These are phyloP conservation scores for Plectropomus leopardus DNA, from an alignment of 2,113 vertebrate species.

Conservation along the genomic window DNA sequence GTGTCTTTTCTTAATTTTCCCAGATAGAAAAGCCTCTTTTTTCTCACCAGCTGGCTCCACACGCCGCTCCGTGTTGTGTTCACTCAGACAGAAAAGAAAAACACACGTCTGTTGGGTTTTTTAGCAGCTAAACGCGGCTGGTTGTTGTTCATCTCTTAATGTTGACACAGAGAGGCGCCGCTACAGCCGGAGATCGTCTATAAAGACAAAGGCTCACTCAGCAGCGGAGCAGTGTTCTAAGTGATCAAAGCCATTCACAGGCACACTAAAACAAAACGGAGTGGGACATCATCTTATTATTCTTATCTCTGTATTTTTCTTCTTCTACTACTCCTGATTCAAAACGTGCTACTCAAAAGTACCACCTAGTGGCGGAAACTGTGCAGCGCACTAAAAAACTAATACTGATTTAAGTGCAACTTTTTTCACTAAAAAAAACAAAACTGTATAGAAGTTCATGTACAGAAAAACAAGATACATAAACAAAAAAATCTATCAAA, in stretches of 20 bases:
- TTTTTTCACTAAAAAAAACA: no score
- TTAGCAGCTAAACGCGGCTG: not conserved
- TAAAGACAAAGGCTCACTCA: accelerated
- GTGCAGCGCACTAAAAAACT: no score
- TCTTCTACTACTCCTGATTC: not conserved
- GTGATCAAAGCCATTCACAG: not conserved
- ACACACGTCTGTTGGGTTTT: not conserved
- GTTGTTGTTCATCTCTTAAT: slow-evolving; percentile 22
- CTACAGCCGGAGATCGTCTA: slow-evolving; percentile 47
- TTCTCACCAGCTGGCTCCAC: slow-evolving; percentile 15
- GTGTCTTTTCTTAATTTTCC: not conserved
- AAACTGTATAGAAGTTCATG: no score
- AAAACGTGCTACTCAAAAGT: not conserved
- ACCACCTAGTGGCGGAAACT: not conserved
- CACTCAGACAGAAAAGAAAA: no score
- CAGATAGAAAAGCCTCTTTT: not conserved
- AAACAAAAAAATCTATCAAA: no score
- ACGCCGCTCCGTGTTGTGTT: not conserved
- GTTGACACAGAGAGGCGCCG: slow-evolving; percentile 51
- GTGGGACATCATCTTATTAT: slow-evolving; percentile 14
- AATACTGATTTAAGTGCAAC: no score
- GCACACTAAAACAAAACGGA: not conserved
- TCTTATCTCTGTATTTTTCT: not conserved
- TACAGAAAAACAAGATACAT: no score
- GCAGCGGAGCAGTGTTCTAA: not conserved